Base-by-base conservation (phyloP, 2,113 vertebrate species). In the Psettodes erumei region DNA sequence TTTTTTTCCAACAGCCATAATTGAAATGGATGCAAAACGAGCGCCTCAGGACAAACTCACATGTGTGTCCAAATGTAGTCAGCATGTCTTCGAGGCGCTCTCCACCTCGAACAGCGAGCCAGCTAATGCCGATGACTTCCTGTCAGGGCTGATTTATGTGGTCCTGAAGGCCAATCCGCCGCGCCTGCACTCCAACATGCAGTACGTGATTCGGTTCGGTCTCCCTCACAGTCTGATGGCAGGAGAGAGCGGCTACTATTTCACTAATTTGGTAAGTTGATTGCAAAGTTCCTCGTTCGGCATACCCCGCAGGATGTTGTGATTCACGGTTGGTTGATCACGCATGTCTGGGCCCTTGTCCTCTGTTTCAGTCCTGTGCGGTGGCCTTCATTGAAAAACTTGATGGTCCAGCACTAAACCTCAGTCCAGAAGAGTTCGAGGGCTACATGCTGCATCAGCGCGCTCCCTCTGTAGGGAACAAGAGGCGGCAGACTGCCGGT, bases 11-110 rank as follows among this genome's bases (percentile, higher is more conserved):
- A 75, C 79, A 95, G 95, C 94, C 23, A 93, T 95, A 55, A 92
- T 94, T 19, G 94, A 95, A 88, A 94, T 95, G 93, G 95, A 95
- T 56, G 93, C 94, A 56, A 95, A 94, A 85, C 89, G 95, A 60
- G 93, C 94, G 0, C 95, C 95, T 16, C 95, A 95, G 83, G 95
- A 95, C 84, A 95, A 95, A 82, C 91, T 95, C 5, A 55, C 88
- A 1, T 95, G 93, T 11, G 85, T 95, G 62, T 91, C 88, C 51
- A 94, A 90, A 77, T 94, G 94, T 82, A 92, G 94, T 67, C 90
- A 94, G 71, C 91, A 91, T 32, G 82, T 95, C 15, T 95, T 95
- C 13, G 91, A 93, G 72, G 93, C 88, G 0, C 92, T 95, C 28
- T 89, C 93, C 6, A 65, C 25, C 7, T 92, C 89, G 1, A 95